Evolutionary conservation across 23 tunicate species (phyloP).

Genomic region (Ascidia mentula): DNA sequence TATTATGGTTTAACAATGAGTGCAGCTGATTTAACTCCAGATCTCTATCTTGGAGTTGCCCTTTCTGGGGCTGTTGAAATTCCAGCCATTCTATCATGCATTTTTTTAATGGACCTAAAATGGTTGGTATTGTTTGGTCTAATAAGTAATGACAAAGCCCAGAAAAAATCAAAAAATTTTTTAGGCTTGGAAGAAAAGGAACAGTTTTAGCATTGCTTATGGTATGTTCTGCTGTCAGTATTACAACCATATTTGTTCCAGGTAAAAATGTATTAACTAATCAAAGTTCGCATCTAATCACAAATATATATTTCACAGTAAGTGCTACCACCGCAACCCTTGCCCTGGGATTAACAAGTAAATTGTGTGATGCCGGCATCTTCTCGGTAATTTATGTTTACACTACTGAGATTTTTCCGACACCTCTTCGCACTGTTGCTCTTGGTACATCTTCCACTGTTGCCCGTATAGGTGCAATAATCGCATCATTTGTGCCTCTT

Average conservation of each 20-base stretch:
- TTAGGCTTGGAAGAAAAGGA: constrained; percentile 83
- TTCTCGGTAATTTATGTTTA: constrained; percentile 66
- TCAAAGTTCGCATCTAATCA: too few species aligned
- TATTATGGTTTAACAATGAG: constrained; percentile 79
- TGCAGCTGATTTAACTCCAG: constrained; percentile 47
- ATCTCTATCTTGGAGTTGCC: constrained; percentile 52
- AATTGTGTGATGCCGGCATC: constrained; percentile 56
- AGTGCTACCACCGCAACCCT: constrained; percentile 28
- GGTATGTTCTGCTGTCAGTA: constrained; percentile 25
- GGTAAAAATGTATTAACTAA: background rate
- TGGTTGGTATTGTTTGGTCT: constrained; percentile 22
- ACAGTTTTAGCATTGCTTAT: constrained; percentile 29
- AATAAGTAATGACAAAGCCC: background rate
- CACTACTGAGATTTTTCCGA: constrained; percentile 67
- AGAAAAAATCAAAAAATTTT: background rate
- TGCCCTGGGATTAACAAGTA: constrained; percentile 57
- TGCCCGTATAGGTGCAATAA: constrained; percentile 70
- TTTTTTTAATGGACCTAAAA: constrained; percentile 50
- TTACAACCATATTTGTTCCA: constrained; percentile 25
- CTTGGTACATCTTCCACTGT: constrained; percentile 35
- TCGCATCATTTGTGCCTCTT: constrained; percentile 63
- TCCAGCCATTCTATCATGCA: constrained; percentile 40
- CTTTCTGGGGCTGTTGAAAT: constrained; percentile 75
- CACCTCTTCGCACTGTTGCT: constrained; percentile 59
- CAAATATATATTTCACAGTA: background rate